Evolutionary conservation across 2,888 invertebrate genomes (phyloP).

Genomic region (Erynnis tages): DNA sequence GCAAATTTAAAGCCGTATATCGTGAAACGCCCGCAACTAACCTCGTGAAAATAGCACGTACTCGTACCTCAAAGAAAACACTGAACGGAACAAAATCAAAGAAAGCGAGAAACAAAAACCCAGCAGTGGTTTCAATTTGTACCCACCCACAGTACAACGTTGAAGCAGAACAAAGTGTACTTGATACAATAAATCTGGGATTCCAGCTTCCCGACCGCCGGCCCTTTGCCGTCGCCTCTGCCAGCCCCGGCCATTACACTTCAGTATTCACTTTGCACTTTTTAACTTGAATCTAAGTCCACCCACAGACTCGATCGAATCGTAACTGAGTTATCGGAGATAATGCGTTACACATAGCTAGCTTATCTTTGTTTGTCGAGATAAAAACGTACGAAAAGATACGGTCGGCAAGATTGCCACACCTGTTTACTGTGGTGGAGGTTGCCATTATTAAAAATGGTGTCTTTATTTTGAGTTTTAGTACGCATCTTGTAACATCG

Average conservation of each 20-base stretch:
- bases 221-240: slow-evolving; percentile 73
- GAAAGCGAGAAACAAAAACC: not conserved
- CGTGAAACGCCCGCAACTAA: not conserved
- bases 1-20: not conserved
- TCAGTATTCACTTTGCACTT: slow-evolving; percentile 42
- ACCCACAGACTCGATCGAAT: slow-evolving; percentile 48
- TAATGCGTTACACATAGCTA: slow-evolving; percentile 60
- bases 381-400: slow-evolving; percentile 67
- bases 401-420: slow-evolving; percentile 63
- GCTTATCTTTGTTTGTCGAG: slow-evolving; percentile 75
- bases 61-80: slow-evolving; percentile 3
- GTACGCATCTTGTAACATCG: too few species aligned
- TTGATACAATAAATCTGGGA: slow-evolving; percentile 90
- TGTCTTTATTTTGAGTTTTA: too few species aligned
- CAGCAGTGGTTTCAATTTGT: slow-evolving; percentile 22
- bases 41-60: not conserved
- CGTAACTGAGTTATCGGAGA: slow-evolving; percentile 58
- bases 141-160: slow-evolving; percentile 90
- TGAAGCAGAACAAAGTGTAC: slow-evolving; percentile 90
- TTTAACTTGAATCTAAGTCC: slow-evolving; percentile 36
- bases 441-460: slow-evolving; percentile 6
- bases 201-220: slow-evolving; percentile 83
- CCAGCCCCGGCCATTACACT: slow-evolving; percentile 81
- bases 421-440: slow-evolving; percentile 43
- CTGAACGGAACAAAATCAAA: slow-evolving; percentile 2